Percentiles rank a stretch among this genome's conserved stretches.
Conservation (phyloP, 2,797 vertebrate genomes). For the Diplodus sargus region DNA sequence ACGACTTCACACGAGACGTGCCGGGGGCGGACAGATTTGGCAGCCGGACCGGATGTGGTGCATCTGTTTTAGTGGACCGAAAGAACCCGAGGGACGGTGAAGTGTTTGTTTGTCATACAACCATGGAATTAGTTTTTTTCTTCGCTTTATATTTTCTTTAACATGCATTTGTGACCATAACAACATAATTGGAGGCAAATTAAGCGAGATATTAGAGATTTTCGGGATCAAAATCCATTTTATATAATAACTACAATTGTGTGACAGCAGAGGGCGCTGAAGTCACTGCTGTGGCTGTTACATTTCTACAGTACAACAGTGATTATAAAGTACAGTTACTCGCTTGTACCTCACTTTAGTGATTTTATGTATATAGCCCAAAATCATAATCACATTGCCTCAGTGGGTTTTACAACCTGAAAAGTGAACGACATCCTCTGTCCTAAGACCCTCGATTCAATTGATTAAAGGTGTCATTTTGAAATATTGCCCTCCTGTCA, state of each 20-base stretch:
- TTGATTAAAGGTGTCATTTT: too few species aligned
- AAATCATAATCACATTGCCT: too few species aligned
- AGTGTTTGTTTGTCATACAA: not conserved
- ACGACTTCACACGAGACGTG: not conserved
- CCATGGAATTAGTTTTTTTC: not conserved
- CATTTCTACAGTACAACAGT: not conserved
- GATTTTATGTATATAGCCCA: not conserved
- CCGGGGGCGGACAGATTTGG: slow-evolving; percentile 45
- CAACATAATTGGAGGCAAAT: not conserved
- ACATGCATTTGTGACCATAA: not conserved
- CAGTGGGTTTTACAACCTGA: too few species aligned
- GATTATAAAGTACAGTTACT: not conserved
- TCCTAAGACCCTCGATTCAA: too few species aligned
- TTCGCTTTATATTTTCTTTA: not conserved
- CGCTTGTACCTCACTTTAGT: not conserved
- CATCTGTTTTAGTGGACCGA: slow-evolving; percentile 3
- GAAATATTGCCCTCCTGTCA: too few species aligned
- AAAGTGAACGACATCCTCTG: too few species aligned
- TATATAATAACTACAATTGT: accelerated
- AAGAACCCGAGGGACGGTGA: not conserved
- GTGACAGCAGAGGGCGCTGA: slow-evolving; percentile 28
- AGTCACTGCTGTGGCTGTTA: too few species aligned
- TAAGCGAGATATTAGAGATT: not conserved
- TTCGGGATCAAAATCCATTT: too few species aligned
- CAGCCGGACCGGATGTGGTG: slow-evolving; percentile 66